Conservation (phyloP, 2,113 vertebrate species). For the Tonatia bakeri region DNA sequence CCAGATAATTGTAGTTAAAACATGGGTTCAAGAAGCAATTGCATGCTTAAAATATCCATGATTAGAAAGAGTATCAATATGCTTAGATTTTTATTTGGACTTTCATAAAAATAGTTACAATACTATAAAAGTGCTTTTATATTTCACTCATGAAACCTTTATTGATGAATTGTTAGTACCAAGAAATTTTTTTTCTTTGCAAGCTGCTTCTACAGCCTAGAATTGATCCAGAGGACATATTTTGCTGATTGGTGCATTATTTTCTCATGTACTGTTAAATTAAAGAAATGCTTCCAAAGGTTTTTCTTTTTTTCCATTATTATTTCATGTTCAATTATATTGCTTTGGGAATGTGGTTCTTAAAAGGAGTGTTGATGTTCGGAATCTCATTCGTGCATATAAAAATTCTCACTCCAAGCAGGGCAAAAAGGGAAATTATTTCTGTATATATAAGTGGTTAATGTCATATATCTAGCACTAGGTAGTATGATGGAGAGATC, state of each 20-base stretch:
- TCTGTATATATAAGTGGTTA: not conserved
- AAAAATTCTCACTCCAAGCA: conserved; percentile 14
- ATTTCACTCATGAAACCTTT: conserved; percentile 27
- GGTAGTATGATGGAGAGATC: not conserved
- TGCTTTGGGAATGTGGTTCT: conserved; percentile 27
- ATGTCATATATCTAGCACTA: not conserved
- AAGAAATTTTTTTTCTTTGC: conserved; percentile 13
- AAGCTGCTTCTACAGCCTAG: not conserved
- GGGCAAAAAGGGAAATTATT: not conserved
- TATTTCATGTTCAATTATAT: conserved; percentile 41
- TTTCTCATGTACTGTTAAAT: conserved; percentile 28
- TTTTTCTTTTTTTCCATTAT: conserved; percentile 26
- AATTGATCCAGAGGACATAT: conserved; percentile 20
- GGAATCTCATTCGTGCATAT: not conserved
- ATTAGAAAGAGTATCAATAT: not conserved
- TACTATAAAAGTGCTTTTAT: not conserved
- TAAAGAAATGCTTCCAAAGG: not conserved
- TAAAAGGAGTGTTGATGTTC: conserved; percentile 44
- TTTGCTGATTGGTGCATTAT: conserved; percentile 36
- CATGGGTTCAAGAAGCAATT: not conserved
- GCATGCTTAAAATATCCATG: not conserved
- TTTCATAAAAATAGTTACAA: not conserved
- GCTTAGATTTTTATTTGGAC: not conserved
- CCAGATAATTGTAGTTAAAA: not conserved
- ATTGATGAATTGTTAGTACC: conserved; percentile 24